phyloP scores from a whole-genome alignment of 2,888 invertebrate genomes.

The Achlya flavicornis region DNA sequence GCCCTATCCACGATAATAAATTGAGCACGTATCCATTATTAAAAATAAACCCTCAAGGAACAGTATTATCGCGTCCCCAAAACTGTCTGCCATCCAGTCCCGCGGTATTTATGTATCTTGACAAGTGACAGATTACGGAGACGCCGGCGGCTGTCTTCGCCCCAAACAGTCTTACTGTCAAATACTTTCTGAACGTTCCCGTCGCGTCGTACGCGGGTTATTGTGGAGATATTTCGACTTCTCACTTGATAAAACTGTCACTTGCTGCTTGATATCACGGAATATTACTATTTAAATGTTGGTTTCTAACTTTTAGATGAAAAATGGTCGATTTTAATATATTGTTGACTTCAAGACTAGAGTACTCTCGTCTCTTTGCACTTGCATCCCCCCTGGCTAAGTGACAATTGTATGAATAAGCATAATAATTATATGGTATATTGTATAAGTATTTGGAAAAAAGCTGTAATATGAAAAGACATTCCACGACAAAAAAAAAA shows the following conservation, averaged over 20 bases:
- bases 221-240: slow-evolving; percentile 1
- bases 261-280: slow-evolving; percentile 1
- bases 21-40: slow-evolving; percentile 6
- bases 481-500: too few relatives aligned
- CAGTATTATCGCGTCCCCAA: slow-evolving; percentile 9
- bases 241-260: slow-evolving; percentile 8
- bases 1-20: background rate
- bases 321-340: too few relatives aligned
- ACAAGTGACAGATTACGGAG: slow-evolving; percentile 42
- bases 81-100: slow-evolving; percentile 7
- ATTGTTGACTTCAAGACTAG: too few relatives aligned
- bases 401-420: too few relatives aligned
- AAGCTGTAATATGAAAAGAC: too few relatives aligned
- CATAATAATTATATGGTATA: too few relatives aligned
- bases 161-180: slow-evolving; percentile 13
- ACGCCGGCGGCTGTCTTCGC: slow-evolving; percentile 30
- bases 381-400: too few relatives aligned
- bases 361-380: too few relatives aligned
- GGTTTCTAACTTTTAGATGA: background rate
- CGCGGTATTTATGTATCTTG: slow-evolving; percentile 27
- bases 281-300: background rate
- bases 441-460: too few relatives aligned
- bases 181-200: slow-evolving; percentile 4
- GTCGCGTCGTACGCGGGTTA: background rate
- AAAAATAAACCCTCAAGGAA: slow-evolving; percentile 9